Evolutionary conservation across 2,888 invertebrate species (phyloP), one percentile per base, ranked within the genome.

Genomic region (Anorthoa munda): DNA sequence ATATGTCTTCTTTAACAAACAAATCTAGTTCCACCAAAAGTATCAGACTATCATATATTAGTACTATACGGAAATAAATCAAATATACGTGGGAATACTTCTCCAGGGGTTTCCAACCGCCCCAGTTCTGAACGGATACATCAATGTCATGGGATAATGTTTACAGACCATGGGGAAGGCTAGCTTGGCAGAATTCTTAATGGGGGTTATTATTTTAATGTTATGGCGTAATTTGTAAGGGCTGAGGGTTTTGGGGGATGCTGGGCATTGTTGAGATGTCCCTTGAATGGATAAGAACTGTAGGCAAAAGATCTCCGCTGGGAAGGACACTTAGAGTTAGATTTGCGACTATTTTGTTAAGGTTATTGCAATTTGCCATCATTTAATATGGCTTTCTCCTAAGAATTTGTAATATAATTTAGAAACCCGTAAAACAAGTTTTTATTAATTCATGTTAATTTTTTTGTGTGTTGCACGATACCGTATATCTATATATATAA

Each of bases 61-160:
- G 31, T 51, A 26, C 17, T 70, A 50, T 51, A 26, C 13, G 67
- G 60, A 66, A 58, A 85, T 80, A 81, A 77, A 85, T 79, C 84
- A 73, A 66, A 77, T 75, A 67, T 75, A 72, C 12, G 39, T 51
- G 26, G 58, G 65, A 56, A 53, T 79, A 58, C 64, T 26, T 59
- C 23, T 18, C n/a, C 17, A 39, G 53, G 79, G 79, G 45, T 61
- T 70, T 23, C 55, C 60, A 58, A 53, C 23, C 26, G 53, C 55
- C 66, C 66, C 51, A 56, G 39, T 76, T 66, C 66, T 13, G 46
- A 51, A 26, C 59, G 70, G 67, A 86, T 86, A 82, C 86, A 86
- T 86, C 85, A 86, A 59, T 74, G 85, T 86, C 85, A 75, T 17
- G 77, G 63, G 56, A 18, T 82, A 84, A 79, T 86, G 73, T 76